Evolutionary conservation across 2,113 vertebrate genomes (phyloP).

Genomic region (Gymnorhina tibicen): DNA sequence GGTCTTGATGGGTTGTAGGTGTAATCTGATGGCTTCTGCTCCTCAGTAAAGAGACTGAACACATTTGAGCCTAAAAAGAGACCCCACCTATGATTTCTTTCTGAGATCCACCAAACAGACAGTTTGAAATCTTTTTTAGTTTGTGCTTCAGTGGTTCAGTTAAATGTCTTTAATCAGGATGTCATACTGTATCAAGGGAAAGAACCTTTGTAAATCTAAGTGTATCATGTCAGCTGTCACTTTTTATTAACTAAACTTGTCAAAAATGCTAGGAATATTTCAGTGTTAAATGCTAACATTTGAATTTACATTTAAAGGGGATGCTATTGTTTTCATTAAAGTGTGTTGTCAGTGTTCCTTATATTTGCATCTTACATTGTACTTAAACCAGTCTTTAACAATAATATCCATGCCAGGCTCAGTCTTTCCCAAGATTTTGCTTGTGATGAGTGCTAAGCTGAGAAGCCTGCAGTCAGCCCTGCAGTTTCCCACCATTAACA

Average conservation of each 20-base stretch:
- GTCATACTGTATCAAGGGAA: neutral
- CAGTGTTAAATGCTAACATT: neutral
- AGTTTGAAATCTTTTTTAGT: neutral
- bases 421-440: neutral
- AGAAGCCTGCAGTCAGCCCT: neutral
- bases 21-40: neutral
- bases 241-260: conserved; percentile 29
- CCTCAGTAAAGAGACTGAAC: neutral
- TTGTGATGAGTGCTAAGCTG: neutral
- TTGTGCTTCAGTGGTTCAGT: conserved; percentile 13
- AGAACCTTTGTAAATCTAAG: neutral
- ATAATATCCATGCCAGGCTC: neutral
- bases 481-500: neutral
- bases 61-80: neutral
- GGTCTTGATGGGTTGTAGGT: neutral
- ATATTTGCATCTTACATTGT: neutral
- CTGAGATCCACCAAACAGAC: neutral
- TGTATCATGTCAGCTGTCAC: neutral
- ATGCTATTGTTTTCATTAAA: neutral
- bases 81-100: neutral
- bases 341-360: neutral
- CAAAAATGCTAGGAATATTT: neutral
- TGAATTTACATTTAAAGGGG: neutral
- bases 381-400: neutral
- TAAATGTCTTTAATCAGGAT: conserved; percentile 28